Percentiles rank a stretch among this genome's conserved stretches.
Conservation (phyloP, 2,797 vertebrate species). For the Galago senegalensis region DNA sequence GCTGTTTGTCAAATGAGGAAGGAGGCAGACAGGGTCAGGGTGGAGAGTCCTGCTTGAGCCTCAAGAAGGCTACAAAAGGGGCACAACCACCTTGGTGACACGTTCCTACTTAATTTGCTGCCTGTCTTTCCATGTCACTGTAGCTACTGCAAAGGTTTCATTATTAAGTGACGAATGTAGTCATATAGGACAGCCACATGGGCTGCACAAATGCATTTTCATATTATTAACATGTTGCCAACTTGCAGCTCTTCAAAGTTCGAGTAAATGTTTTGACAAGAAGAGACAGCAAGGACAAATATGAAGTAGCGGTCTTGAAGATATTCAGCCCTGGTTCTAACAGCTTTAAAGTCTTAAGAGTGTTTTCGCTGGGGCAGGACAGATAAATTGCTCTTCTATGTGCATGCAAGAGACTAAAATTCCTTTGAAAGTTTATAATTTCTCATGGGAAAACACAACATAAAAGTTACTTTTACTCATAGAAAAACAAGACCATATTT, state of each 20-base stretch:
- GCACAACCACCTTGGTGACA: slow-evolving; percentile 85
- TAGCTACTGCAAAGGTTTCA: slow-evolving; percentile 89
- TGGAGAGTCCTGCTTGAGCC: not conserved
- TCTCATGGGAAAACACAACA: slow-evolving; percentile 93
- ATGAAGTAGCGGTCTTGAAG: slow-evolving; percentile 90
- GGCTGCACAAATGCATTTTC: slow-evolving; percentile 90
- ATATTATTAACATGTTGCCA: slow-evolving; percentile 91
- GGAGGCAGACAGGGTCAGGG: not conserved
- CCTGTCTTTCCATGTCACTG: slow-evolving; percentile 86
- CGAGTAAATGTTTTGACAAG: slow-evolving; percentile 93
- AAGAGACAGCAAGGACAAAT: slow-evolving; percentile 91
- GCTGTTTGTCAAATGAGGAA: not conserved
- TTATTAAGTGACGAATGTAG: slow-evolving; percentile 90
- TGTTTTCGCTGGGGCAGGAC: slow-evolving; percentile 91
- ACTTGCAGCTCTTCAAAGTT: slow-evolving; percentile 90
- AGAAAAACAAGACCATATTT: slow-evolving; percentile 94
- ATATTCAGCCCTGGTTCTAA: slow-evolving; percentile 90
- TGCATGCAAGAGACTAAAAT: slow-evolving; percentile 91
- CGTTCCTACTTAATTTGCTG: slow-evolving; percentile 87
- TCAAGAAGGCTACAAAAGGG: slow-evolving; percentile 81
- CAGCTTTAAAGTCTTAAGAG: slow-evolving; percentile 91
- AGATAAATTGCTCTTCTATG: slow-evolving; percentile 93
- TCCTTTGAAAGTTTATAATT: slow-evolving; percentile 95
- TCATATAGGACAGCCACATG: slow-evolving; percentile 92
- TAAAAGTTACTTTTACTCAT: slow-evolving; percentile 92